These are phyloP conservation scores for Dromas ardeola DNA, from an alignment of 2,113 vertebrate species.

Conservation along the genomic window DNA sequence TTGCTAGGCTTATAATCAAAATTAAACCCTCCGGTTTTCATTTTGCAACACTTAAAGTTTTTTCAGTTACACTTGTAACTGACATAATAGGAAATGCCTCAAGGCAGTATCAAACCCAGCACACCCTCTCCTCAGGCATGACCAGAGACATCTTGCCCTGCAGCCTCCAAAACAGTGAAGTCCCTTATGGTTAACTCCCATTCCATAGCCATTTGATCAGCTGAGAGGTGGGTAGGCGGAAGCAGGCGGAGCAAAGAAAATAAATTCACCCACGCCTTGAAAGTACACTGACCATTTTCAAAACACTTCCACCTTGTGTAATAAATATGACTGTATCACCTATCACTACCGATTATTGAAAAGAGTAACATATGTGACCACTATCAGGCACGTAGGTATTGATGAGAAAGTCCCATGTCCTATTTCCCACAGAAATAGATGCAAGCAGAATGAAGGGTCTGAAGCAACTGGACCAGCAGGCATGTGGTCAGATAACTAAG, in stretches of 20 bases:
- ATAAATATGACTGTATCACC: not conserved
- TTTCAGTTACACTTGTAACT: not conserved
- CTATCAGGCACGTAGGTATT: not conserved
- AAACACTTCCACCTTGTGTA: not conserved
- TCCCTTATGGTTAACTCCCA: not conserved
- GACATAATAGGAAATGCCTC: not conserved
- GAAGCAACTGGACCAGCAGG: not conserved
- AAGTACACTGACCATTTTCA: not conserved
- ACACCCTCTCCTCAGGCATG: not conserved
- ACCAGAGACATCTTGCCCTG: not conserved
- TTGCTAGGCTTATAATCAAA: not conserved
- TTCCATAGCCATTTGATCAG: not conserved
- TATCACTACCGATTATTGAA: accelerated
- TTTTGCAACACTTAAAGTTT: not conserved
- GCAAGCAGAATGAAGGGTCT: not conserved
- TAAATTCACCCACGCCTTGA: not conserved
- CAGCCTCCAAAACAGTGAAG: not conserved
- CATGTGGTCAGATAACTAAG: not conserved
- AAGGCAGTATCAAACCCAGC: not conserved
- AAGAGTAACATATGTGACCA: not conserved
- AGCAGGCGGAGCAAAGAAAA: not conserved
- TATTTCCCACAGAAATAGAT: not conserved
- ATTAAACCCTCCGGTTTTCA: not conserved
- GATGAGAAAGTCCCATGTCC: not conserved
- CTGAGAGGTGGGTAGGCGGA: not conserved